Evolutionary conservation across 2,888 invertebrate species (phyloP), one percentile per base, ranked within the genome.

Genomic region (Agrotis clavis): DNA sequence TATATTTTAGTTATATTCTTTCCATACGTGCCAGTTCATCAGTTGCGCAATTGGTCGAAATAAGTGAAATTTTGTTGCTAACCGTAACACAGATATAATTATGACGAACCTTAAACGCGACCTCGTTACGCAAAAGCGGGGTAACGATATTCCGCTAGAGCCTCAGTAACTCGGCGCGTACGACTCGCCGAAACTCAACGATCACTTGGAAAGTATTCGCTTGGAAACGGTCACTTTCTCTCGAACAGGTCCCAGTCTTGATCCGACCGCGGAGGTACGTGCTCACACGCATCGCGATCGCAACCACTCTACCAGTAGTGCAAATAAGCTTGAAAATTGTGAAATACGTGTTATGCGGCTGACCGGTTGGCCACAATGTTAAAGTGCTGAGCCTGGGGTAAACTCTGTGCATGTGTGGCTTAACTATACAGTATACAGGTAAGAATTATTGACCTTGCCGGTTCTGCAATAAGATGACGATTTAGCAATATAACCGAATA

Each of bases 171-270:
- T 56, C 50, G n/a, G 48, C 82, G 86, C 79, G 77, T 74, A 85
- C 82, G 84, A 87, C 85, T 88, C 87, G 85, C 88, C 90, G 88
- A 92, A 90, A 91, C 89, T 85, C 88, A 84, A 88, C 89, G 90
- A 88, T 86, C 89, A 88, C 92, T 94, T 94, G 90, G 95, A 96
- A 96, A 96, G 95, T 95, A 93, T 93, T 92, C 78, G 79, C 84
- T 82, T 86, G 81, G 91, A 90, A 92, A 89, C 91, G 89, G 93
- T 92, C 95, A 95, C 96, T 96, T 96, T 96, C 96, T 95, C 95
- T 94, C 89, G 87, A 92, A 92, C 92, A 90, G 90, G 94, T 92
- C 89, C 82, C 90, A 91, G 91, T 91, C 87, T 81, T 80, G 86
- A 74, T 74, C 75, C 88, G 85, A 86, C 86, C 84, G 89, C 86